These are phyloP conservation scores for Mirounga angustirostris DNA, from an alignment of 2,113 vertebrate genomes.

Conservation along the genomic window DNA sequence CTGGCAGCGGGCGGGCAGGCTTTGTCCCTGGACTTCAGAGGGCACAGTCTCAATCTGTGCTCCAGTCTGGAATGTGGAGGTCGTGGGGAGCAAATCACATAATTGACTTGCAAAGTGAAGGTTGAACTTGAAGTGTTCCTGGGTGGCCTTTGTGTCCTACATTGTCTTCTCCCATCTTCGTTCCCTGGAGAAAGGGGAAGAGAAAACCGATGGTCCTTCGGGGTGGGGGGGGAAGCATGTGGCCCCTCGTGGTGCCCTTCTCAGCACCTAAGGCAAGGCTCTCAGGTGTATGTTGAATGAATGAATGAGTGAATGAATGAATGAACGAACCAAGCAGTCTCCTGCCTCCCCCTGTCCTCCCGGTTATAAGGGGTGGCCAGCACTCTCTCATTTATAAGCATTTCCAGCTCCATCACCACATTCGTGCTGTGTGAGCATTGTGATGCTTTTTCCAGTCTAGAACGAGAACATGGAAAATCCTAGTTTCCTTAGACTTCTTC, in stretches of 20 bases:
- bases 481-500: too few species aligned
- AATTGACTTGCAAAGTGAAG: background rate
- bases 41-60: too few species aligned
- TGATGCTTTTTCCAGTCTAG: background rate
- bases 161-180: background rate
- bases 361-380: accelerated
- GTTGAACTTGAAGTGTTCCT: background rate
- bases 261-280: background rate
- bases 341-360: background rate
- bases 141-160: background rate
- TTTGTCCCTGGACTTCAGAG: background rate
- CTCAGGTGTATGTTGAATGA: background rate
- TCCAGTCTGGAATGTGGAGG: background rate
- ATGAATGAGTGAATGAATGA: background rate
- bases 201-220: accelerated
- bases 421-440: background rate
- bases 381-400: background rate
- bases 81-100: background rate
- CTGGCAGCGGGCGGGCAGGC: accelerated
- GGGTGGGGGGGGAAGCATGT: background rate
- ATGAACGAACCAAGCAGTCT: too few species aligned
- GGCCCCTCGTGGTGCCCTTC: background rate
- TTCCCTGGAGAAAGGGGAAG: background rate
- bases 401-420: background rate
- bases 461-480: background rate